Evolutionary conservation across 1,140 invertebrate genomes (phyloP).

Genomic region (Dinothrombium tinctorium): DNA sequence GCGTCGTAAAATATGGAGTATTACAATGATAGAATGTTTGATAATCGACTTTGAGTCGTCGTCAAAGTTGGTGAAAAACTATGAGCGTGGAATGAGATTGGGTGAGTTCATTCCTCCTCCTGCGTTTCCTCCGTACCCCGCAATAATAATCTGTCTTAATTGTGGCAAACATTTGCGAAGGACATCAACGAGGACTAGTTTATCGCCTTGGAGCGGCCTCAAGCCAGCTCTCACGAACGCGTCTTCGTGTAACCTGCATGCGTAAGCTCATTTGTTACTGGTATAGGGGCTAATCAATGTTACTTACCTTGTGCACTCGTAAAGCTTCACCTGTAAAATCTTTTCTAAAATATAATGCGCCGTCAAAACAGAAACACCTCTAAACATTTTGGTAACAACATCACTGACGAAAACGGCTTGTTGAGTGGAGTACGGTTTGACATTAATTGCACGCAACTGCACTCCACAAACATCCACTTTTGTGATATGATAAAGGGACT

Average conservation of each 20-base stretch:
- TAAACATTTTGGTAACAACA: constrained; percentile 51
- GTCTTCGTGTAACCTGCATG: constrained; percentile 1
- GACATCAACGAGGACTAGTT: constrained; percentile 1
- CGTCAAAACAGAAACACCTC: constrained; percentile 37
- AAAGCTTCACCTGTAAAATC: constrained; percentile 46
- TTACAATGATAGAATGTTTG: no score
- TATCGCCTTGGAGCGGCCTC: constrained; percentile 1
- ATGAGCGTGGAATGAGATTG: no score
- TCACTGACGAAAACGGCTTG: constrained; percentile 52
- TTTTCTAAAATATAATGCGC: constrained; percentile 47
- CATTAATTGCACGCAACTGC: constrained; percentile 52
- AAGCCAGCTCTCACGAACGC: constrained; percentile 1
- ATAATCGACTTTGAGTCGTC: no score
- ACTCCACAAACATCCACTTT: no score
- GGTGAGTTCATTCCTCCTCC: no score
- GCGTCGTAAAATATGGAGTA: no score
- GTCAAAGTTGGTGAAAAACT: no score
- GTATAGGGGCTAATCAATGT: no score
- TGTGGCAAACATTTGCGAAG: constrained; percentile 1
- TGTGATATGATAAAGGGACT: no score
- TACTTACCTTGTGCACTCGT: constrained; percentile 53
- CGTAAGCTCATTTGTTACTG: background rate
- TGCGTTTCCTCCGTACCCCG: no score
- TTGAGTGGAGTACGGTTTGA: constrained; percentile 51
- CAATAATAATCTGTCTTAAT: constrained; percentile 2